Evolutionary conservation across 2,113 vertebrate species (phyloP).

Genomic region (Martes martes): DNA sequence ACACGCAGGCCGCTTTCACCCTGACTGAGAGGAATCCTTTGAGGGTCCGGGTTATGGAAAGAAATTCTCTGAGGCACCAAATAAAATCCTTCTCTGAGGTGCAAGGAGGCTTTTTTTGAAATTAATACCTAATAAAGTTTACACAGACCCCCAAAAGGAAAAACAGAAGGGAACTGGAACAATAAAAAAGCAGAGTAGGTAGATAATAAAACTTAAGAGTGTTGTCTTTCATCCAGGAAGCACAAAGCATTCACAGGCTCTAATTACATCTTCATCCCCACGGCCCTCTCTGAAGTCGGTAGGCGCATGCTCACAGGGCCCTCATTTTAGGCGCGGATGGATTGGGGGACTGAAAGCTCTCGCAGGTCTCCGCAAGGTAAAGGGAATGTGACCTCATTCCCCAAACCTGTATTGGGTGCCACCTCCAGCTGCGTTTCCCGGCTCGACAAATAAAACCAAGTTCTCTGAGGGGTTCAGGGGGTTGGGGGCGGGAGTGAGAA

Average conservation of each 20-base stretch:
- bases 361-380: neutral
- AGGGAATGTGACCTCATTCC: fast-evolving
- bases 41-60: neutral
- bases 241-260: neutral
- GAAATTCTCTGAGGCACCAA: constrained; percentile 34
- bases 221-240: constrained; percentile 45
- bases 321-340: neutral
- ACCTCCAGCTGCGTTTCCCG: neutral
- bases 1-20: neutral
- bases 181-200: constrained; percentile 41
- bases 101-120: constrained; percentile 46
- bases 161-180: constrained; percentile 27
- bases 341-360: neutral
- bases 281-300: neutral
- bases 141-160: constrained; percentile 48
- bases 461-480: neutral
- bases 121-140: constrained; percentile 59
- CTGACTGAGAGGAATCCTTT: neutral
- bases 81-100: constrained; percentile 47
- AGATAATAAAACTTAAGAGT: constrained; percentile 44
- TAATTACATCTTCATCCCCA: neutral
- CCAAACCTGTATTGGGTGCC: neutral
- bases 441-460: neutral
- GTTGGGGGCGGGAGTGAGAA: fast-evolving
- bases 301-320: neutral